These are phyloP conservation scores for Chloroclysta siterata DNA, from an alignment of 2,888 invertebrate species.

Conservation along the genomic window DNA sequence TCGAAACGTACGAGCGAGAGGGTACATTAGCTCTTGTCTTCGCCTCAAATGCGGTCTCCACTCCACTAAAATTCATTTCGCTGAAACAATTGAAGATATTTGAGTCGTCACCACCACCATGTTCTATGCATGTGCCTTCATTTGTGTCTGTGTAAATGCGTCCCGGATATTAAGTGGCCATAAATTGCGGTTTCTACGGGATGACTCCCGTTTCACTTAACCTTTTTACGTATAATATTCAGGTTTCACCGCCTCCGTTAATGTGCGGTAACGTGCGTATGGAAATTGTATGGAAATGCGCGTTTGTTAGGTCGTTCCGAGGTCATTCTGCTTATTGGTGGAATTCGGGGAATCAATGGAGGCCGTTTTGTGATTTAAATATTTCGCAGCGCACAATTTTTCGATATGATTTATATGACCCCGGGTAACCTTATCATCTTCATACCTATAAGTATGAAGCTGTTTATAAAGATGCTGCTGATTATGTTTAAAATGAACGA, in stretches of 20 bases:
- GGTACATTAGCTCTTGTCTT: too few relatives aligned
- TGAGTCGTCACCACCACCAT: too few relatives aligned
- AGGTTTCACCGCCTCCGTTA: constrained; percentile 47
- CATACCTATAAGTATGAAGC: too few relatives aligned
- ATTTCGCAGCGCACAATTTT: neutral
- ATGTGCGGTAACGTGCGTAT: constrained; percentile 37
- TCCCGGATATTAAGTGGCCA: constrained; percentile 61
- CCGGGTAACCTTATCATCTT: too few relatives aligned
- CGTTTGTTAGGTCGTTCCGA: constrained; percentile 19
- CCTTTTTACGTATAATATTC: constrained; percentile 60
- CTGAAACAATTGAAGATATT: too few relatives aligned
- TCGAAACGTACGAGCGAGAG: too few relatives aligned
- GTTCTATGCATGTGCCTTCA: too few relatives aligned
- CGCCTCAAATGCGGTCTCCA: too few relatives aligned
- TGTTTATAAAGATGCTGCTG: too few relatives aligned
- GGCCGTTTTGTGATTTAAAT: neutral
- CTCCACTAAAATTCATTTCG: too few relatives aligned
- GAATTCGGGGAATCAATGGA: constrained; percentile 4
- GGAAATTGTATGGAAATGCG: constrained; percentile 32
- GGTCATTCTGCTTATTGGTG: constrained; percentile 20
- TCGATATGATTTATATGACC: neutral
- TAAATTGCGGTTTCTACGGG: constrained; percentile 60
- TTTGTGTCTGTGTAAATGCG: constrained; percentile 35
- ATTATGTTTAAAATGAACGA: too few relatives aligned
- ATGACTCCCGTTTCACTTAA: constrained; percentile 64